Conservation (phyloP, 1,140 invertebrate species). For the Halesus radiatus region DNA sequence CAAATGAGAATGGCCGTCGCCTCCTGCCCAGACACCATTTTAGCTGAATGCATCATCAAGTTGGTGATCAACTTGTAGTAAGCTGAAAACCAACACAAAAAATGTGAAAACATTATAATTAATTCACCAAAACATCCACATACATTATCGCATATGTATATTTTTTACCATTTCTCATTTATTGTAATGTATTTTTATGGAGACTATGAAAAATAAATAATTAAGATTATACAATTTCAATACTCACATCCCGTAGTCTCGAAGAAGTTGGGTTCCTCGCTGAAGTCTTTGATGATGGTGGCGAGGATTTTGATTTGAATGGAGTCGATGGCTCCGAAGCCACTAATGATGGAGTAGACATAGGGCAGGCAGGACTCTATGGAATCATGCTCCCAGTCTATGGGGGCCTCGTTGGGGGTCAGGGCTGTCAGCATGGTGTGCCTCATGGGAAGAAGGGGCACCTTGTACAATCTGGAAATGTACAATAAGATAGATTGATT, state of each 20-base stretch:
- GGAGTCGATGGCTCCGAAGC: slow-evolving; percentile 30
- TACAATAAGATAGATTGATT: background rate
- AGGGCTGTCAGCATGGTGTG: slow-evolving; percentile 16
- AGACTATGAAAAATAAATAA: no score
- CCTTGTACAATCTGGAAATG: slow-evolving; percentile 48
- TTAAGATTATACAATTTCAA: no score
- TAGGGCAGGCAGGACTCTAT: slow-evolving; percentile 45
- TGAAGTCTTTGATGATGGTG: slow-evolving; percentile 50
- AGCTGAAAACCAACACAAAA: slow-evolving; percentile 38
- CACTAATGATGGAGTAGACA: slow-evolving; percentile 39
- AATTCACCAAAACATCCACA: no score
- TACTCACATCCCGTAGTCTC: slow-evolving; percentile 35
- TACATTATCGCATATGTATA: no score
- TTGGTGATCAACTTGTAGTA: slow-evolving; percentile 52
- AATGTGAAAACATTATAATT: no score
- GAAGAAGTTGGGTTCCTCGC: slow-evolving; percentile 50
- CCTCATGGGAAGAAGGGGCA: slow-evolving; percentile 47
- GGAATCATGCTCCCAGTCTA: slow-evolving; percentile 52
- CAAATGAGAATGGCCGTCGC: slow-evolving; percentile 52
- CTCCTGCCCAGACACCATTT: slow-evolving; percentile 41
- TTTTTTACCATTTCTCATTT: no score
- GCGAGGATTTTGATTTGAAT: slow-evolving; percentile 42
- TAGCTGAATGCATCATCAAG: slow-evolving; percentile 49
- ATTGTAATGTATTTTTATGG: no score
- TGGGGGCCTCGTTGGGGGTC: slow-evolving; percentile 18